Evolutionary conservation across 1,140 invertebrate species (phyloP), one percentile per base, ranked within the genome.

Genomic region (Cecropterus lyciades): DNA sequence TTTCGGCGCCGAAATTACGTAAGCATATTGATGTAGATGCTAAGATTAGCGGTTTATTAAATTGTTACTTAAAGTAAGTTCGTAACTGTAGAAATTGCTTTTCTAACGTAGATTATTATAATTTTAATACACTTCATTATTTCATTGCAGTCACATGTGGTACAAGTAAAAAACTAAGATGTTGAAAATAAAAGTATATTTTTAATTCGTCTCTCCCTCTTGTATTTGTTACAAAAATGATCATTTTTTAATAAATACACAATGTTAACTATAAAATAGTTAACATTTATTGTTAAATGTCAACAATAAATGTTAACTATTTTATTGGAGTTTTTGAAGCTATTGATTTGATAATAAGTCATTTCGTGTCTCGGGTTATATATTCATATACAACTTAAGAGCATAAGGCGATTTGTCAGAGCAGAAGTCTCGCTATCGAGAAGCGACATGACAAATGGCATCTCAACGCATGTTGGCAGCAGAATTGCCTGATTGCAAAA

Each of bases 1-100:
- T 59, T 59, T 48, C 27, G 40, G 13, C 17, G 33, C 30, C 8
- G 42, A 57, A 43, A 45, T n/a, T 45, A 52, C 49, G 27, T 51
- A 20, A 1, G 20, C 20, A 17, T 57, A 46, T 59, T 59, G 14
- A 59, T n/a, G 24, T 59, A 30, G 13, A n/a, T 3, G 55, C n/a
- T 30, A 16, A 57, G 24, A 33, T 59, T 45, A 46, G 24, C 24
- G 37, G 10, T 46, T 33, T 45, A 1, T 48, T 46, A 24, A 40
- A n/a, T n/a, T 17, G 11, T 14, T 16, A 15, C n/a, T 52, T n/a
- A 10, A 9, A 4, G 6, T 33, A 33, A 37, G 27, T 30, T 30
- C 27, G 27, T 30, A 30, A 30, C 27, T 4, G 27, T 5, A 8
- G 3, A 30, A 7, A 30, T 30, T 30, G 33, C 33, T n/a, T 37